Percentiles rank a stretch among this genome's conserved stretches.
Evolutionary conservation across 2,113 vertebrate species (phyloP).

Genomic region (Laterallus jamaicensis): DNA sequence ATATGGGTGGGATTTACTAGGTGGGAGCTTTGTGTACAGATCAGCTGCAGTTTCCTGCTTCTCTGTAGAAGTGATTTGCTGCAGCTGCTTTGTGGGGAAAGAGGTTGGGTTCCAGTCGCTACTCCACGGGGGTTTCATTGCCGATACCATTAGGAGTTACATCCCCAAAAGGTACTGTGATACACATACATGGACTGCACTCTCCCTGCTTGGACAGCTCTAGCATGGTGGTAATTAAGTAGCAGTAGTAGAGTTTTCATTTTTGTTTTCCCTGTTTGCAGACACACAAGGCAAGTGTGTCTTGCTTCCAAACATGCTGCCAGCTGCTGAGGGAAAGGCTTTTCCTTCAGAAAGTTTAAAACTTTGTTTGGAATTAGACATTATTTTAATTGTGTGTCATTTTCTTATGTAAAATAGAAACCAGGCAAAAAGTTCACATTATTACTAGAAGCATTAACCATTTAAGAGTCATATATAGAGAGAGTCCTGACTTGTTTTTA

Average conservation of each 20-base stretch:
- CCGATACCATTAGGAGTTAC: background rate
- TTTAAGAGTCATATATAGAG: background rate
- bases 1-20: background rate
- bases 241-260: background rate
- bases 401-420: background rate
- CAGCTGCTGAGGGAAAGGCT: background rate
- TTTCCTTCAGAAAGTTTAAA: background rate
- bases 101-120: background rate
- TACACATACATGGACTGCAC: rapidly evolving
- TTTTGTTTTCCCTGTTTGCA: background rate
- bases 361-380: background rate
- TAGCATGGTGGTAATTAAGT: background rate
- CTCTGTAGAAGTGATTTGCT: background rate
- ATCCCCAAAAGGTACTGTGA: background rate
- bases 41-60: background rate
- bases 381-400: background rate
- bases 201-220: background rate
- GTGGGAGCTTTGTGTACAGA: background rate
- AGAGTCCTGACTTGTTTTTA: background rate
- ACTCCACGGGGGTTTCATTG: background rate
- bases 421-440: rapidly evolving
- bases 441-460: background rate
- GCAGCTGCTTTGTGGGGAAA: no score
- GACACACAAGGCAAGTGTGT: background rate
- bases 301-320: background rate